Conservation (phyloP, 2,888 invertebrate species). For the Deilephila elpenor region DNA sequence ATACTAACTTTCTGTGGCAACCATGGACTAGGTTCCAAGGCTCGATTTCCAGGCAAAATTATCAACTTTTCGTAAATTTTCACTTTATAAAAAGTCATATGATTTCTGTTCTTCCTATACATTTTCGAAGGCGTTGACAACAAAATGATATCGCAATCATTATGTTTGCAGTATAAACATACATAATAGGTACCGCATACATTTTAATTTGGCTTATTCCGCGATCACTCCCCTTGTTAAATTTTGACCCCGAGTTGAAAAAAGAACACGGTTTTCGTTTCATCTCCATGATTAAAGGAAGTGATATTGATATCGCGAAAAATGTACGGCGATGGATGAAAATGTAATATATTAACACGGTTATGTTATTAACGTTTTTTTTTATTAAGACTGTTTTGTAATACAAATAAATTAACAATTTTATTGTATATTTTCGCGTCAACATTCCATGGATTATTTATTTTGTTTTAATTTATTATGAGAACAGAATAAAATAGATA, state of each 20-base stretch:
- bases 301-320: background rate
- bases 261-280: conserved; percentile 46
- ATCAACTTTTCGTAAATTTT: no score
- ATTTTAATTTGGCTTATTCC: background rate
- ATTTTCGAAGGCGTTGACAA: no score
- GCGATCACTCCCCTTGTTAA: background rate
- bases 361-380: background rate
- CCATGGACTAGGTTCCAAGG: no score
- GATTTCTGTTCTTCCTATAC: no score
- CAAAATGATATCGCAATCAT: no score
- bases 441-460: background rate
- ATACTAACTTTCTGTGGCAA: no score
- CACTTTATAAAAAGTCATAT: no score
- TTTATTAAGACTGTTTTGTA: background rate
- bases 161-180: no score
- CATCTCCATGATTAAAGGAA: conserved; percentile 19
- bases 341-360: background rate
- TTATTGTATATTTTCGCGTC: background rate
- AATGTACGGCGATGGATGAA: background rate
- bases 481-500: no score
- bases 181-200: no score
- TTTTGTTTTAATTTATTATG: background rate
- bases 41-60: no score
- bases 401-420: background rate
- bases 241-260: conserved; percentile 40